Conservation (phyloP, 2,113 vertebrate species). For the Cynocephalus volans region DNA sequence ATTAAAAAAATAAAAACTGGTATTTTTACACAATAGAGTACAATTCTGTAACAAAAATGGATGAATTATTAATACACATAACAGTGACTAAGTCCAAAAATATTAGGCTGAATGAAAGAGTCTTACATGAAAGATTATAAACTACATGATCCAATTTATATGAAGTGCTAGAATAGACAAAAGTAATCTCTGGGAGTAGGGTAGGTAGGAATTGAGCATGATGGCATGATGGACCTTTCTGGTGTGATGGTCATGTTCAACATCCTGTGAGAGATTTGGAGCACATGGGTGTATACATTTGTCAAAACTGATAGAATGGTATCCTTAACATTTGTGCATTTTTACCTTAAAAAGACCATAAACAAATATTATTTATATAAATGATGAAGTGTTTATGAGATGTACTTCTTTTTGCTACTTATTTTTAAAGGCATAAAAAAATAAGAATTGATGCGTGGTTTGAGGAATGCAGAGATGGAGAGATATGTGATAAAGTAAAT, state of each 20-base stretch:
- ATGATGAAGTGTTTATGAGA: background rate
- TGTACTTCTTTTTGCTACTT: background rate
- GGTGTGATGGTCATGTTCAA: background rate
- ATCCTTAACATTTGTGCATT: background rate
- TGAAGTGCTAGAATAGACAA: background rate
- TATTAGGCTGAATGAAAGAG: background rate
- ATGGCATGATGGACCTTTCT: background rate
- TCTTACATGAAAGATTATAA: background rate
- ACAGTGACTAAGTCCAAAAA: background rate
- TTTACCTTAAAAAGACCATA: background rate
- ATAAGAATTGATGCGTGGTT: background rate
- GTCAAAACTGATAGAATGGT: background rate
- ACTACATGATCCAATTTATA: background rate
- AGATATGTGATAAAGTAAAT: background rate
- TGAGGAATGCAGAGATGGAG: background rate
- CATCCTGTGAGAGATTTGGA: background rate
- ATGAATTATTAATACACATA: background rate
- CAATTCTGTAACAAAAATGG: background rate
- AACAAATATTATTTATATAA: background rate
- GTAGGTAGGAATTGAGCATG: background rate
- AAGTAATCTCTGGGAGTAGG: background rate
- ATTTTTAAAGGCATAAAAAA: slow-evolving; percentile 8
- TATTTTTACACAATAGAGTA: background rate
- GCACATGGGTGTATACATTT: background rate
- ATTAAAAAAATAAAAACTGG: background rate